A percentile compares a stretch with the other conserved stretches of the same genome.
Evolutionary conservation across 2,113 vertebrate genomes (phyloP).

Genomic region (Callorhinus ursinus): DNA sequence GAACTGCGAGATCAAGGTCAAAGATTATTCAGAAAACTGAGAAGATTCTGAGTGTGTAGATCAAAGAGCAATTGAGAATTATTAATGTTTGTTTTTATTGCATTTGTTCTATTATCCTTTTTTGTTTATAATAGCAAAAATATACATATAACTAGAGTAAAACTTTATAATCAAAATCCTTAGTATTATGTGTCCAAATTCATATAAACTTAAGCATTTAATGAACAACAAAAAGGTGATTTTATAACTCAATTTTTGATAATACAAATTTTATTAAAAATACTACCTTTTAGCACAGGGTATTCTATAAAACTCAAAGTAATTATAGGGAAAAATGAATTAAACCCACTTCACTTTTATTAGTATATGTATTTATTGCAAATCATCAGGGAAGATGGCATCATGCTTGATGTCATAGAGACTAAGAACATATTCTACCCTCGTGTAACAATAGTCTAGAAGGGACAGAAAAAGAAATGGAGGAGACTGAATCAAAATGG

Average conservation of each 20-base stretch:
- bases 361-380: neutral
- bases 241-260: slow-evolving; percentile 28
- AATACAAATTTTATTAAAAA: slow-evolving; percentile 10
- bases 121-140: neutral
- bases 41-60: neutral
- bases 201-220: neutral
- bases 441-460: neutral
- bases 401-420: neutral
- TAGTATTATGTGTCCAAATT: neutral
- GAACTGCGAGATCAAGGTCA: neutral
- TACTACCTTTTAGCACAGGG: neutral
- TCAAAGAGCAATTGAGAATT: neutral
- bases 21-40: neutral
- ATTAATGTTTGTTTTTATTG: neutral
- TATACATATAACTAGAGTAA: neutral
- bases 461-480: neutral
- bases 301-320: neutral
- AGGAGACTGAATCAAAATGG: neutral
- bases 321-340: neutral
- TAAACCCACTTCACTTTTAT: neutral
- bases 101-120: neutral
- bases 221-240: neutral
- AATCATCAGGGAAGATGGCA: neutral
- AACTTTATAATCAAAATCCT: slow-evolving; percentile 12
- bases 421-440: neutral